These are phyloP conservation scores for Bombus superbus DNA, from an alignment of 1,140 invertebrate species.

Conservation along the genomic window DNA sequence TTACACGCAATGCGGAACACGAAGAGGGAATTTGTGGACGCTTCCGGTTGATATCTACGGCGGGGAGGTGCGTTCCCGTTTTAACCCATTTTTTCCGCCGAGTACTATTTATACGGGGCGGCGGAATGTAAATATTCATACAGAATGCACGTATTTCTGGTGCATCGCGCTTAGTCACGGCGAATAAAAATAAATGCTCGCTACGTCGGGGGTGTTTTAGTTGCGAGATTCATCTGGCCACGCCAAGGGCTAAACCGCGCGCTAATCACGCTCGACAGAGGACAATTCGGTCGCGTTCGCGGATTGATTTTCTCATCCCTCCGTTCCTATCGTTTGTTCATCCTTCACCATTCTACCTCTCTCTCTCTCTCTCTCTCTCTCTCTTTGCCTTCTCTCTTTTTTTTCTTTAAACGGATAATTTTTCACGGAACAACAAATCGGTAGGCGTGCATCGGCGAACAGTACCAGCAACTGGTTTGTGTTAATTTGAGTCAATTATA, in stretches of 20 bases:
- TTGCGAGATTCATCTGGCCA: background rate
- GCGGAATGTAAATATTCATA: slow-evolving; percentile 67
- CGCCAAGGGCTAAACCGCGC: background rate
- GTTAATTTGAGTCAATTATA: slow-evolving; percentile 21
- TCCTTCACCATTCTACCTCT: background rate
- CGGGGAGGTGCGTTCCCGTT: slow-evolving; percentile 20
- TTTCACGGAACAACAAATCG: background rate
- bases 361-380: background rate
- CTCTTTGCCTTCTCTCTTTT: background rate
- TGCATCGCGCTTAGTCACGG: slow-evolving; percentile 44
- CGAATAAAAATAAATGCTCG: slow-evolving; percentile 62
- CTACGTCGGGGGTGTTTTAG: slow-evolving; percentile 33
- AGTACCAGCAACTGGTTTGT: background rate
- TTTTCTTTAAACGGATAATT: background rate
- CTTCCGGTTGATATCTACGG: slow-evolving; percentile 49
- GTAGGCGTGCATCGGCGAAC: background rate
- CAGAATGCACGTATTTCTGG: slow-evolving; percentile 40
- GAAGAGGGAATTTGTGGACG: slow-evolving; percentile 52
- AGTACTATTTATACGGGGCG: slow-evolving; percentile 59
- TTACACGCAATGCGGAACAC: slow-evolving; percentile 67
- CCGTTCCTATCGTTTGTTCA: background rate
- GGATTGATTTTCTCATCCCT: background rate
- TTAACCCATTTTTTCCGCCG: slow-evolving; percentile 60
- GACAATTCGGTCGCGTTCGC: background rate
- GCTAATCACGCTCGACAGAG: slow-evolving; percentile 1